Percentiles rank a stretch among this genome's conserved stretches.
phyloP scores from a whole-genome alignment of 2,888 invertebrate genomes.

The Eupithecia subfuscata region DNA sequence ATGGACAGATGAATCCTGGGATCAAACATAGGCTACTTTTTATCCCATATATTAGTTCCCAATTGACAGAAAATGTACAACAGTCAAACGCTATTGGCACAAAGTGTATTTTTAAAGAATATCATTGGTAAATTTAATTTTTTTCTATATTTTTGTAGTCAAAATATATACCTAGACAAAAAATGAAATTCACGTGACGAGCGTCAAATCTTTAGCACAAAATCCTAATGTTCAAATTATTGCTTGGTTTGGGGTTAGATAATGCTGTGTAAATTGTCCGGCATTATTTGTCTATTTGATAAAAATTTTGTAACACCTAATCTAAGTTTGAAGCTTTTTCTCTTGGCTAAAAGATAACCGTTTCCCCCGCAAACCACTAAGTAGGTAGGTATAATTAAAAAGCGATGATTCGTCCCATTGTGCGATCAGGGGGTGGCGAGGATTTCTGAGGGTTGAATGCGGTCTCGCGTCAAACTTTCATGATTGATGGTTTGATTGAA shows the following conservation, averaged over 20 bases:
- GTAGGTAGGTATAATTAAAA: slow-evolving; percentile 52
- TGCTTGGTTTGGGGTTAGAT: not conserved
- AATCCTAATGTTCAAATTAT: not conserved
- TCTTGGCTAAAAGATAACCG: not conserved
- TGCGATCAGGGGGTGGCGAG: slow-evolving; percentile 36
- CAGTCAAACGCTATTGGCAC: not conserved
- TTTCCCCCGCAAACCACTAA: slow-evolving; percentile 8
- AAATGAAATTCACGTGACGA: not conserved
- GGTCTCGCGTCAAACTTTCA: slow-evolving; percentile 33
- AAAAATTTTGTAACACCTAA: not conserved
- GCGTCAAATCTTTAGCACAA: not conserved
- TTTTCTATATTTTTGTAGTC: not conserved
- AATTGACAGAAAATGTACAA: no score
- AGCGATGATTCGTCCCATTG: slow-evolving; percentile 46
- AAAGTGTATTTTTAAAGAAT: not conserved
- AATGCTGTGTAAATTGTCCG: not conserved
- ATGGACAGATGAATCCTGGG: no score
- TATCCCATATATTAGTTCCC: no score
- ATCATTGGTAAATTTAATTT: not conserved
- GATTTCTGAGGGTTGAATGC: slow-evolving; percentile 37
- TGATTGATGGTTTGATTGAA: slow-evolving; percentile 26
- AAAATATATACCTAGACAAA: no score
- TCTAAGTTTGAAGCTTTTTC: not conserved
- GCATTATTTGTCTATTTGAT: not conserved
- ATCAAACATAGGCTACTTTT: no score